These are phyloP conservation scores for Amblyteles armatorius DNA, from an alignment of 2,888 invertebrate genomes.

Conservation along the genomic window DNA sequence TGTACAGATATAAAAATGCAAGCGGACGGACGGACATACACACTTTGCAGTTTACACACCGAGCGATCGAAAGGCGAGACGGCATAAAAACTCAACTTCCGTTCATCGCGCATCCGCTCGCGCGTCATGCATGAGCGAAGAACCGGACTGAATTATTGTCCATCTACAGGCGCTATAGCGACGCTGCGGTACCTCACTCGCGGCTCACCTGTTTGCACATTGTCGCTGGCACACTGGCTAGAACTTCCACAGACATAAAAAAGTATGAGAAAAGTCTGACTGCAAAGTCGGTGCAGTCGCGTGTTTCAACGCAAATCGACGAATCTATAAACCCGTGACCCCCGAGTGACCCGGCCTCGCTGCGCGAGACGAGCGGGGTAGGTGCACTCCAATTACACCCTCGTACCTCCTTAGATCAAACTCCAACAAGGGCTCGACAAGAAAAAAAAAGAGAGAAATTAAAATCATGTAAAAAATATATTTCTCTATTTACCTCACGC, in stretches of 20 bases:
- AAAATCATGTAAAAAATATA: neutral
- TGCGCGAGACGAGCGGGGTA: conserved; percentile 19
- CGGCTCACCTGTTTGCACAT: conserved; percentile 73
- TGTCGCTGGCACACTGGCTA: conserved; percentile 46
- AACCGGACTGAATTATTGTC: conserved; percentile 23
- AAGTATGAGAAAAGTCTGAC: conserved; percentile 26
- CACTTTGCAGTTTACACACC: neutral
- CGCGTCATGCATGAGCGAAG: neutral
- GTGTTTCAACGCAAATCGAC: conserved; percentile 62
- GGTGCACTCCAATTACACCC: conserved; percentile 45
- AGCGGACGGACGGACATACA: neutral
- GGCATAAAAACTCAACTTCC: neutral
- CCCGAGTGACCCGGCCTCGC: conserved; percentile 61
- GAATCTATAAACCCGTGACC: conserved; percentile 67
- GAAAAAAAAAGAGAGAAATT: neutral
- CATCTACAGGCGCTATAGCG: neutral
- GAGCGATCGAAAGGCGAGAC: conserved; percentile 9
- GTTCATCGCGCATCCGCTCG: neutral
- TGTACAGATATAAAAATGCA: neutral
- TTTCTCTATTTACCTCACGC: neutral
- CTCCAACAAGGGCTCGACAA: conserved; percentile 3
- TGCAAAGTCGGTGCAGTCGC: conserved; percentile 52
- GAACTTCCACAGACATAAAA: conserved; percentile 16
- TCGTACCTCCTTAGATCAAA: conserved; percentile 4
- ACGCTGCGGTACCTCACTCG: conserved; percentile 36